Base-by-base conservation (phyloP, 1,140 invertebrate genomes). In the Papilio aristodemus region DNA sequence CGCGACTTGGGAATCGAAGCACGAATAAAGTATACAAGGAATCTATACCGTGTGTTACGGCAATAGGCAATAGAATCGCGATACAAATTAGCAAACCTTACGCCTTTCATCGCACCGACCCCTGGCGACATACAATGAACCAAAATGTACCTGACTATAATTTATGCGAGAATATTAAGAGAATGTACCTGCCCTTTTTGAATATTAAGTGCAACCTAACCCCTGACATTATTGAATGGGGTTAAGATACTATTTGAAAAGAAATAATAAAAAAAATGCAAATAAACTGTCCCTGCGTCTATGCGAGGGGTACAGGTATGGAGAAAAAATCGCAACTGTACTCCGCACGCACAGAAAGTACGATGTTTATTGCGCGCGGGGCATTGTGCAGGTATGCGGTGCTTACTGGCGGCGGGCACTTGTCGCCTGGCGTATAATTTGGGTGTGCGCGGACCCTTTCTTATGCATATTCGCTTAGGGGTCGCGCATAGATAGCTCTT, bases 141-240 rank as follows among this genome's bases (percentile, higher is more conserved):
- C 79, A 84, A 87, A 90, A 89, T 90, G 90, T 92, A 92, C 91
- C 91, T 92, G 91, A 92, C 87, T 91, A 86, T 92, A 92, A 92
- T 92, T 92, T 92, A 92, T 92, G 90, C 91, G 88, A 91, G 89
- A 91, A 90, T 90, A 89, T 91, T 91, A 86, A 89, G 85, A 87
- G 84, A 90, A 91, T 89, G 90, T 92, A 92, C 91, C 91, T 92
- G 91, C 90, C 91, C 90, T 91, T 90, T 86, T 89, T 91, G 88
- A 91, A 92, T 92, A 91, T 91, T 91, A 91, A 92, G 89, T 92
- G 90, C 86, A 92, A 92, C 90, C 83, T 92, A 90, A 92, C 90
- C 90, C 91, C 91, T 90, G 84, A 86, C 86, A 89, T 91, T 89
- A 90, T 73, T 89, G 78, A 88, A 91, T 90, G 79, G 87, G 86